These are phyloP conservation scores for Euclidia mi DNA, from an alignment of 2,888 invertebrate genomes.

Conservation along the genomic window DNA sequence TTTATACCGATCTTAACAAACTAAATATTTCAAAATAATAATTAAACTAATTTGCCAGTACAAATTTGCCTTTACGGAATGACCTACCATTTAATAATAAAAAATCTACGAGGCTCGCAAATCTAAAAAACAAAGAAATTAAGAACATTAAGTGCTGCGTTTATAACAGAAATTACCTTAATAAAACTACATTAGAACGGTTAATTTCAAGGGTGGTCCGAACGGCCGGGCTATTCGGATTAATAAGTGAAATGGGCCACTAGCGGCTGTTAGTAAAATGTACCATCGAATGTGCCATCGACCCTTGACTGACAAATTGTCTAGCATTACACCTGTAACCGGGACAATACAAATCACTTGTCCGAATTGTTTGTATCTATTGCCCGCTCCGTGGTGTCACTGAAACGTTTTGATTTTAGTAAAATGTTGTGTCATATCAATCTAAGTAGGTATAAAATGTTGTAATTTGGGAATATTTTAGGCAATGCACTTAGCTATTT, in stretches of 20 bases:
- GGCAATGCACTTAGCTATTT: too few relatives aligned
- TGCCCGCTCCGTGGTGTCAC: too few relatives aligned
- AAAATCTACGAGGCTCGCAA: not conserved
- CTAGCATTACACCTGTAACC: slow-evolving; percentile 36
- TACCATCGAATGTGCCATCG: slow-evolving; percentile 50
- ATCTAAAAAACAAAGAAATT: slow-evolving; percentile 35
- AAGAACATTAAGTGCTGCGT: slow-evolving; percentile 26
- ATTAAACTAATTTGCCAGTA: not conserved
- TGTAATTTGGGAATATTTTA: too few relatives aligned
- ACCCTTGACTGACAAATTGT: slow-evolving; percentile 33
- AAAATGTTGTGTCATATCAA: too few relatives aligned
- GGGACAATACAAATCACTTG: slow-evolving; percentile 15
- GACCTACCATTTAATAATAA: not conserved
- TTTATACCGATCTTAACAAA: too few relatives aligned
- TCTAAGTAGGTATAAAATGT: too few relatives aligned
- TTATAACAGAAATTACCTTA: slow-evolving; percentile 64
- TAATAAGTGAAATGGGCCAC: slow-evolving; percentile 62
- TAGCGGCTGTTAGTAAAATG: slow-evolving; percentile 60
- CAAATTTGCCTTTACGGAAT: not conserved
- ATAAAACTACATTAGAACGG: slow-evolving; percentile 70
- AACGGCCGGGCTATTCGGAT: slow-evolving; percentile 60
- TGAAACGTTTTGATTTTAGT: too few relatives aligned
- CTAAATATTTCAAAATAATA: slow-evolving; percentile 3
- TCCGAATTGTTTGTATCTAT: too few relatives aligned
- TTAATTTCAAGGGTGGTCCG: slow-evolving; percentile 66